phyloP scores from a whole-genome alignment of 2,113 vertebrate genomes.

The Perognathus longimembris region DNA sequence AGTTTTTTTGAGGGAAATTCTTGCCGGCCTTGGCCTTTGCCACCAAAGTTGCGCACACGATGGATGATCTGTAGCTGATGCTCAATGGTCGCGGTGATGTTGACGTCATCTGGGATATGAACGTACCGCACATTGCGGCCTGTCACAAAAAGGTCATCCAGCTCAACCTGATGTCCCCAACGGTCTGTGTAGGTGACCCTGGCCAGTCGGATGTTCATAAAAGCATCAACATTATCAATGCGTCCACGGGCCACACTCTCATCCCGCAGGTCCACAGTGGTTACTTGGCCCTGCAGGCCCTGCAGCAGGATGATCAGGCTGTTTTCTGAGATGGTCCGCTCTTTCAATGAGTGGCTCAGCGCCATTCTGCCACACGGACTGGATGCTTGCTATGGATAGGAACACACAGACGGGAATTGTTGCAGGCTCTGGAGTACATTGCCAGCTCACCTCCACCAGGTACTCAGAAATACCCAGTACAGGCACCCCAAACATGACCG shows the following conservation, averaged over 20 bases:
- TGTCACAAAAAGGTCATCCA: conserved; percentile 94
- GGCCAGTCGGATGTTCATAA: conserved; percentile 96
- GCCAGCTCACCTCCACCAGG: background rate
- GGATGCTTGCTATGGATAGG: conserved; percentile 22
- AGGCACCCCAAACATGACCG: background rate
- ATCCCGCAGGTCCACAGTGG: conserved; percentile 95
- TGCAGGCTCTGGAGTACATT: background rate
- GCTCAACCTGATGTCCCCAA: conserved; percentile 80
- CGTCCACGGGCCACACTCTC: conserved; percentile 93
- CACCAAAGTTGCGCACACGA: conserved; percentile 90
- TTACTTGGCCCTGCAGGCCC: conserved; percentile 92
- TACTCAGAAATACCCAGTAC: conserved; percentile 1
- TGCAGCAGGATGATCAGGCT: conserved; percentile 97
- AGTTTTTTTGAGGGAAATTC: conserved; percentile 87
- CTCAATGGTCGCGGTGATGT: conserved; percentile 93
- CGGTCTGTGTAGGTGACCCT: conserved; percentile 92
- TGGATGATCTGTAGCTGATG: conserved; percentile 92
- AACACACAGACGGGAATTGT: conserved; percentile 27
- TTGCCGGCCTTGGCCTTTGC: conserved; percentile 88
- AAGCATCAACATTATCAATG: conserved; percentile 94
- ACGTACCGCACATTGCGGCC: conserved; percentile 96
- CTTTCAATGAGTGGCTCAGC: conserved; percentile 92
- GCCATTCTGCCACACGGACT: conserved; percentile 83
- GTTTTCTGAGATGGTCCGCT: conserved; percentile 97
- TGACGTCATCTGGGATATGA: conserved; percentile 94